phyloP scores from a whole-genome alignment of 2,797 vertebrate species.

The Lates japonicus region DNA sequence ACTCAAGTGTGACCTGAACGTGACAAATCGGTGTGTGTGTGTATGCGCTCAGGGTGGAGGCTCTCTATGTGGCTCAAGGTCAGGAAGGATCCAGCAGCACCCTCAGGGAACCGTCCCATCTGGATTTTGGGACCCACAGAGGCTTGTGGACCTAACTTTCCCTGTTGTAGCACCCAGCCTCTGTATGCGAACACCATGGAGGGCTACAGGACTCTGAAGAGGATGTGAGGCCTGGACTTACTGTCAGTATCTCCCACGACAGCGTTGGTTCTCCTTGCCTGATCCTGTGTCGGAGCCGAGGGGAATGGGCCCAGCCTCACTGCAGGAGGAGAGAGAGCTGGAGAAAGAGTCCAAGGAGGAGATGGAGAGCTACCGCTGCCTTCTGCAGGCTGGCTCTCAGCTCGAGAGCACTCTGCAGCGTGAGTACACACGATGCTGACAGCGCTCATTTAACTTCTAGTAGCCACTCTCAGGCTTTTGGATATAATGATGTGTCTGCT shows the following conservation, averaged over 20 bases:
- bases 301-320: conserved; percentile 85
- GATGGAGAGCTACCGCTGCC: conserved; percentile 90
- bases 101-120: conserved; percentile 53
- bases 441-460: conserved; percentile 35
- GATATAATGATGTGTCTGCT: conserved; percentile 13
- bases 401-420: conserved; percentile 87
- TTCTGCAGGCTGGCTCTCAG: conserved; percentile 90
- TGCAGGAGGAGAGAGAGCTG: conserved; percentile 77
- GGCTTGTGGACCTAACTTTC: conserved; percentile 41
- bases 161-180: conserved; percentile 14
- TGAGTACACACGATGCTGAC: conserved; percentile 81
- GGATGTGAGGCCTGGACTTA: conserved; percentile 75
- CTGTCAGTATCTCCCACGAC: conserved; percentile 32
- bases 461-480: conserved; percentile 15
- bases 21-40: conserved; percentile 26
- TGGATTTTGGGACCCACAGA: conserved; percentile 45
- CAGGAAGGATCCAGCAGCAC: conserved; percentile 53
- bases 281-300: conserved; percentile 39
- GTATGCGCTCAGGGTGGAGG: conserved; percentile 54
- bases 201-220: conserved; percentile 50
- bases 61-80: conserved; percentile 77
- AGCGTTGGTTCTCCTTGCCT: conserved; percentile 25
- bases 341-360: conserved; percentile 82
- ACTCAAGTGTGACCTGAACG: conserved; percentile 45
- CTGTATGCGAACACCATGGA: conserved; percentile 26